A percentile compares a stretch with the other conserved stretches of the same genome.
Evolutionary conservation across 1,140 invertebrate genomes (phyloP).

Genomic region (Triops longicaudatus): DNA sequence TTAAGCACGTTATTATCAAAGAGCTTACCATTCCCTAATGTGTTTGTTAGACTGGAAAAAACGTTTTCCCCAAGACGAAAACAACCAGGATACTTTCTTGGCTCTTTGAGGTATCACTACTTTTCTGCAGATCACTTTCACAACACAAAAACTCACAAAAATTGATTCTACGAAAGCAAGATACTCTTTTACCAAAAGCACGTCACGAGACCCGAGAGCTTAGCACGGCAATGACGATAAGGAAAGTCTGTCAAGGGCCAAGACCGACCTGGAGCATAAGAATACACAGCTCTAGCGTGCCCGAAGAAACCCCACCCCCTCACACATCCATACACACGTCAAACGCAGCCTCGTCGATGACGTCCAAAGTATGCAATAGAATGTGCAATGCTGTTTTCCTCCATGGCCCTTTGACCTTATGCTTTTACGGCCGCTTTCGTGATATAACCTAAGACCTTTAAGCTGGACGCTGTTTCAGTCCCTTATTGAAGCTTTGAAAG

Average conservation of each 20-base stretch:
- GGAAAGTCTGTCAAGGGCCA: constrained; percentile 2
- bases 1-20: neutral
- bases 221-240: constrained; percentile 1
- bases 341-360: neutral
- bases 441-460: neutral
- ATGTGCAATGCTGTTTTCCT: neutral
- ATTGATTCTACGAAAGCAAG: neutral
- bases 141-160: neutral
- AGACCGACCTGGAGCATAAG: constrained; percentile 14
- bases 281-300: neutral
- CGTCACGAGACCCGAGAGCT: neutral
- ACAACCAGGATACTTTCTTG: neutral
- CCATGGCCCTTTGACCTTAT: neutral
- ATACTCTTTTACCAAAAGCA: neutral
- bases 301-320: neutral
- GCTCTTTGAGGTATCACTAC: too few species aligned
- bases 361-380: neutral
- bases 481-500: too few species aligned
- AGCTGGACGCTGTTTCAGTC: neutral
- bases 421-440: neutral
- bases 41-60: neutral
- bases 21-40: constrained; percentile 6
- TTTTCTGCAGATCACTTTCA: too few species aligned
- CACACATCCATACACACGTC: neutral
- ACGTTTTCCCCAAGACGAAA: neutral